Evolutionary conservation across 2,888 invertebrate species (phyloP), one percentile per base, ranked within the genome.

Genomic region (Harpagoxenus sublaevis): DNA sequence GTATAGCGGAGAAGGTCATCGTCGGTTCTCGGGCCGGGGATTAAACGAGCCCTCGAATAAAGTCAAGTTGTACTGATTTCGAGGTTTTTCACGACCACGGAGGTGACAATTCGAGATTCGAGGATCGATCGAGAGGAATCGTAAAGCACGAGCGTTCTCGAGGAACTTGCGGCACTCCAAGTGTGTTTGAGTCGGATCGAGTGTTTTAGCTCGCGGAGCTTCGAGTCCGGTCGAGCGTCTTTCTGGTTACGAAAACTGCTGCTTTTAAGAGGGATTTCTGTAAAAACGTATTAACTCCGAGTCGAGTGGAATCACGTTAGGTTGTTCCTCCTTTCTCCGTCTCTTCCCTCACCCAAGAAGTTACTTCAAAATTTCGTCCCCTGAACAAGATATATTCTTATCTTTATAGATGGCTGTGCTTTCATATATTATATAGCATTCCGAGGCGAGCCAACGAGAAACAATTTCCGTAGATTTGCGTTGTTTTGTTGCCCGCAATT

Each of bases 111-210:
- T 75, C 57, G 18, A 31, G 48, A 75, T 60, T 81, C 28, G 79
- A 79, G 39, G 55, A 71, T 73, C 78, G 74, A 28, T 51, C 53
- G 79, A 79, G 57, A 60, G 48, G 60, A 75, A 48, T 60, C 60
- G 60, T 75, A 75, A 81, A 81, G 79, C 73, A 73, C 18, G 60
- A 79, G 60, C 79, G 48, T 74, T 75, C 79, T 74, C 75, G 75
- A 81, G n/a, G 42, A 74, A 81, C 55, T 74, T 78, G 74, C n/a
- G 31, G 55, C 74, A 74, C 75, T 81, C 77, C 75, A 74, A 42
- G 53, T 48, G 53, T 48, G 35, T 75, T 75, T 48, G 60, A 81
- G 35, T 48, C 39, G 53, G 39, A 53, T 65, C 65, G 79, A 81
- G 79, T 79, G 79, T 75, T 81, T 81, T 75, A 75, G 12, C 74